Conservation (phyloP, 1,140 invertebrate species). For the Gyrodactylus salaris region DNA sequence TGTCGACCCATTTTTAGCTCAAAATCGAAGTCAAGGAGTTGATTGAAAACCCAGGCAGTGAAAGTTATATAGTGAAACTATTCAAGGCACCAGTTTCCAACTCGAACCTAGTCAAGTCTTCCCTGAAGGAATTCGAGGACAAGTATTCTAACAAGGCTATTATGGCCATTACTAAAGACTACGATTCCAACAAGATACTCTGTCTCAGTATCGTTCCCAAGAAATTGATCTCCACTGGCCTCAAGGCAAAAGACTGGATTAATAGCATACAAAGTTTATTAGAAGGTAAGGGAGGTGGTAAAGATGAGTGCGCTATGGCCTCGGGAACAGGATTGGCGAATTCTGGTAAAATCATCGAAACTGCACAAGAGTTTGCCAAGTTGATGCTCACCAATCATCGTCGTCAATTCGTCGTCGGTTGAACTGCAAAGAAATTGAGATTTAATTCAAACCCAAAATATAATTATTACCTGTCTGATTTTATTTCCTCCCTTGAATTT, state of each 20-base stretch:
- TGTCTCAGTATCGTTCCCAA: not conserved
- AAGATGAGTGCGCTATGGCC: not conserved
- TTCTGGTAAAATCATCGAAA: not conserved
- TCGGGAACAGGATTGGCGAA: not conserved
- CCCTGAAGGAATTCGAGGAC: not conserved
- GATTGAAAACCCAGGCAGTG: not conserved
- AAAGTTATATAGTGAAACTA: not conserved
- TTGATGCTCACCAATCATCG: not conserved
- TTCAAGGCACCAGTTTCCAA: not conserved
- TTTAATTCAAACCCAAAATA: too few species aligned
- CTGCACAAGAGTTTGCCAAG: not conserved
- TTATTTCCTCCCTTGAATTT: too few species aligned
- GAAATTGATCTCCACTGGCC: not conserved
- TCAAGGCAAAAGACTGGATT: slow-evolving; percentile 3
- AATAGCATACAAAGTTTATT: not conserved
- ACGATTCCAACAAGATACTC: not conserved
- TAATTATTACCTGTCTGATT: too few species aligned
- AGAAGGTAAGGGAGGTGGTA: not conserved
- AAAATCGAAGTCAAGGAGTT: not conserved
- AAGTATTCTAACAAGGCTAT: not conserved
- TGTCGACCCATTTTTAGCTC: not conserved
- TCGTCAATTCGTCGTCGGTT: not conserved
- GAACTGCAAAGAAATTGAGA: too few species aligned
- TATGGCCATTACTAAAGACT: not conserved
- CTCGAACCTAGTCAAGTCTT: not conserved